Conservation (phyloP, 1,140 invertebrate genomes). For the Brachionus asplanchnoidis region DNA sequence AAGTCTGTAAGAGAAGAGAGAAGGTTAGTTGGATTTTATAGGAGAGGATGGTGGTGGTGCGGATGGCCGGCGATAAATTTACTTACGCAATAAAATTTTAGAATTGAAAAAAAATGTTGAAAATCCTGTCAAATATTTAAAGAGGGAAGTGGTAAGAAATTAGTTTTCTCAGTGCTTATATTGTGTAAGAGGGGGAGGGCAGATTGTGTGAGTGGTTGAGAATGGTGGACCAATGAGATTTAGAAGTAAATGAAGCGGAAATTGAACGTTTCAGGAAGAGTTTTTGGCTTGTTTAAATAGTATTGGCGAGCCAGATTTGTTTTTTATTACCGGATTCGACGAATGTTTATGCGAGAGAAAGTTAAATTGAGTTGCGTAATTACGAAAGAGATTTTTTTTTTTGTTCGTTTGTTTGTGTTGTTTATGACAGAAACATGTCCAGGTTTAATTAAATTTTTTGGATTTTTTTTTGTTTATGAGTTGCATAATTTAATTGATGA, state of each 20-base stretch:
- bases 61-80: background rate
- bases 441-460: background rate
- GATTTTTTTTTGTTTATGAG: background rate
- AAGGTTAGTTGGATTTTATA: background rate
- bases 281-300: background rate
- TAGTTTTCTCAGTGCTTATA: conserved; percentile 27
- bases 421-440: conserved; percentile 31
- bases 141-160: background rate
- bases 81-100: conserved; percentile 29
- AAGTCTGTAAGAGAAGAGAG: background rate
- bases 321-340: background rate
- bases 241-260: background rate
- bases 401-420: background rate
- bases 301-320: background rate
- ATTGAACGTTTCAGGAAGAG: background rate
- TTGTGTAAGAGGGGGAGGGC: background rate
- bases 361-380: conserved; percentile 21
- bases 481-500: background rate
- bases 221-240: too few species aligned
- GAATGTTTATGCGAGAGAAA: background rate
- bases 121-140: background rate
- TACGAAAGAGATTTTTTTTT: background rate
- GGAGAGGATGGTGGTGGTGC: background rate
- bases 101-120: background rate
- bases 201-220: background rate